Evolutionary conservation across 1,140 invertebrate genomes (phyloP), one percentile per base, ranked within the genome.

Genomic region (Tetragonula clypearis): DNA sequence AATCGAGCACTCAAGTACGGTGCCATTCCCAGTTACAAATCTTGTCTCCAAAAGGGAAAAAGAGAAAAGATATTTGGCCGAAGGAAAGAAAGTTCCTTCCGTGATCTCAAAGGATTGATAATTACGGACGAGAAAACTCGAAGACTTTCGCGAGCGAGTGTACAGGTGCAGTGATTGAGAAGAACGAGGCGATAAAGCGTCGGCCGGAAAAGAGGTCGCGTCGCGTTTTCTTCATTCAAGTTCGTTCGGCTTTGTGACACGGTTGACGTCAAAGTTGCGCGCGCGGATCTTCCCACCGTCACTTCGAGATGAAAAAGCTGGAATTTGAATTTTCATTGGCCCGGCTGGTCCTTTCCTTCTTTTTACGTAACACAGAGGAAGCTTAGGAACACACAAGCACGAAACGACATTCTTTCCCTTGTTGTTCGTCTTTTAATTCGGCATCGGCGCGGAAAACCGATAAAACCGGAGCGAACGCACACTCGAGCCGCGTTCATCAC

Each of bases 271-370:
- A 78, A 78, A 83, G 65, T 60, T 55, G 23, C 53, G 60, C n/a
- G n/a, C 58, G 62, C 23, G n/a, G n/a, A 23, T 23, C 53, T 30
- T 74, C 53, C 26, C 26, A 9, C 6, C 23, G 21, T 12, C 30
- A 30, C 69, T 53, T 41, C 15, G 26, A 23, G 35, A 41, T 21
- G 73, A 53, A 41, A 79, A 69, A 53, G 56, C 76, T 72, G 66
- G 75, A 84, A 71, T 84, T 78, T 84, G 76, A 84, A 84, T 84
- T 84, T 84, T 72, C 75, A 84, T 84, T 79, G 75, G 76, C 66
- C 60, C 65, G 19, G 12, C 6, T 19, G 15, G 12, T 56, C 26
- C 62, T 23, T 19, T 9, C 78, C 6, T 23, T 53, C 49, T 53
- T 26, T 55, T 72, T 60, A 66, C 74, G n/a, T 83, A 41, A 15